Base-by-base conservation (phyloP, 2,113 vertebrate genomes). In the Conger conger region DNA sequence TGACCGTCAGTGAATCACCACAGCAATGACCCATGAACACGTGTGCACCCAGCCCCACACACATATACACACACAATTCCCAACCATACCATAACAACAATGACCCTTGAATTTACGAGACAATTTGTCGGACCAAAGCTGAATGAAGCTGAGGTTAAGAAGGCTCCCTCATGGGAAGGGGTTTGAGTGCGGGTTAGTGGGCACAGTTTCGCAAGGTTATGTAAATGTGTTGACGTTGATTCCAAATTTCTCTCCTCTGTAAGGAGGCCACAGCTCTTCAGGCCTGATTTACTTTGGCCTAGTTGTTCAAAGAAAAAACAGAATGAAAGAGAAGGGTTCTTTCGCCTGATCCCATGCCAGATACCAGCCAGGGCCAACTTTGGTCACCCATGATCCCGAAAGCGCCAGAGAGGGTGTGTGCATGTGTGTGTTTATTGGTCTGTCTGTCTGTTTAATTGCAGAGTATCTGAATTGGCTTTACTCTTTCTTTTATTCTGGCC, bases 191-290 rank as follows among this genome's bases (percentile, higher is more conserved):
- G 9, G 60, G 15, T 5, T 20, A 2, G 60, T 68, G 16, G 60
- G 60, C 60, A 35, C 17, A 36, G 40, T 8, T 8, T 38, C 9
- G 37, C 73, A 68, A 35, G 68, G 20, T 86, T 79, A 63, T 33
- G n/a, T 40, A 83, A n/a, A 86, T 35, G 57, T 80, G 35, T 83
- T 42, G 38, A 86, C 82, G 83, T 83, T 38, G 81, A 80, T 54
- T 15, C 17, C 9, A 79, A 33, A 68, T 57, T 83, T 17, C 40
- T 36, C 38, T 30, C 35, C 16, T 73, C 53, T 37, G n/a, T 45
- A 82, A 76, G 42, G 45, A 42, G 53, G 80, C 15, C 23, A 30
- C 60, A 68, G 60, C 60, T 68, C 60, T 68, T 68, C 60, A 68
- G 23, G n/a, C 27, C 18, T 23, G n/a, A 68, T 68, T 68, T 68